Evolutionary conservation across 2,797 vertebrate species (phyloP), one percentile per base, ranked within the genome.

Genomic region (Enoplosus armatus): DNA sequence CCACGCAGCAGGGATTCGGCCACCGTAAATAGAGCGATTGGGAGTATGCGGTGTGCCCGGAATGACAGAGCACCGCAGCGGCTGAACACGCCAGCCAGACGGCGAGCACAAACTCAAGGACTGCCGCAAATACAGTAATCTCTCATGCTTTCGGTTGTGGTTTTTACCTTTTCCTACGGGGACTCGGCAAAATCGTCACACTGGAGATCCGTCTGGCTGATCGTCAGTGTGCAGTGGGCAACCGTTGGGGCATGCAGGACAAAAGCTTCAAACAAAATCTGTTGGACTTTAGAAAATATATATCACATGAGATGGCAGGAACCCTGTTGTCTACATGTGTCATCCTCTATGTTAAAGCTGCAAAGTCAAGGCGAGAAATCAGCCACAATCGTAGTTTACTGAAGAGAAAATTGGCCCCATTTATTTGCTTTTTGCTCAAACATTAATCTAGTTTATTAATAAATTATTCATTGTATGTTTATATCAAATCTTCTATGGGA

Each of bases 1-100:
- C 88, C 81, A 80, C 85, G 55, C 91, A 75, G 92, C 88, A 45
- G 91, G 90, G 89, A 83, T 89, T 58, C 83, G 89, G 86, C 90
- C 87, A 87, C 89, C 86, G 72, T 89, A 90, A 94, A 93, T 87
- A 87, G 87, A 92, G 89, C 88, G 81, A 86, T 83, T 76, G 90
- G 87, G 91, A 93, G 85, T 88, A 82, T 59, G 87, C 60, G 61
- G 67, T 92, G 90, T 90, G 89, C 87, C 85, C 66, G 33, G 88
- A 91, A 91, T 93, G 91, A 93, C 85, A 72, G 86, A 91, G 85
- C 83, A 77, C 79, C 39, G 48, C 69, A 14, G 79, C 51, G 55
- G 68, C 80, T 43, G 71, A 82, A 63, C 75, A 67, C 58, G 55
- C 63, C 81, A 66, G 60, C 58, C 85, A 77, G 83, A 82, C 65